phyloP scores from a whole-genome alignment of 2,888 invertebrate genomes.

The Eupithecia pulchellata region DNA sequence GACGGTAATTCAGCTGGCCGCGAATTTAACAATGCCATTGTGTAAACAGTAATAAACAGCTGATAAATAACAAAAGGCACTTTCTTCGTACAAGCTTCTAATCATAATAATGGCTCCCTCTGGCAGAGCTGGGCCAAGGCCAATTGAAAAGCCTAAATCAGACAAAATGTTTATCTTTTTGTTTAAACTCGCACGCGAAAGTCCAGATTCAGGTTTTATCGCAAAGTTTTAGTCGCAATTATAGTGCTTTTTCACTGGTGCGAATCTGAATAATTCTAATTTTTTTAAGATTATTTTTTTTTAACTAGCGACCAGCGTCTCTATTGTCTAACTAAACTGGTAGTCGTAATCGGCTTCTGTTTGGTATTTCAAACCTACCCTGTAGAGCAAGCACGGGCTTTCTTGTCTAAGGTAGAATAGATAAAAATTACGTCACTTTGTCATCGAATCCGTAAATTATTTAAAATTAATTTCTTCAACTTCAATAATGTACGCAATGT shows the following conservation, averaged over 20 bases:
- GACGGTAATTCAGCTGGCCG: conserved; percentile 3
- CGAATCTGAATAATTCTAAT: no score
- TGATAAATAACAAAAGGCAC: conserved; percentile 12
- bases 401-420: no score
- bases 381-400: no score
- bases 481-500: no score
- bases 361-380: no score
- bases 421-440: no score
- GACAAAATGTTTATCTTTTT: conserved; percentile 14
- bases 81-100: conserved; percentile 6
- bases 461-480: no score
- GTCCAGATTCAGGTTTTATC: not conserved
- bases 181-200: conserved; percentile 4
- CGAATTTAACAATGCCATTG: not conserved
- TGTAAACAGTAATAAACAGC: conserved; percentile 6
- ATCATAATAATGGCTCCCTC: conserved; percentile 17
- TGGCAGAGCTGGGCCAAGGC: not conserved
- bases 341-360: no score
- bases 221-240: not conserved
- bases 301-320: no score
- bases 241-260: not conserved
- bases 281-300: no score
- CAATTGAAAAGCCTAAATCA: conserved; percentile 17
- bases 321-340: no score
- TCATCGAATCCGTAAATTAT: no score